Evolutionary conservation across 2,888 invertebrate species (phyloP).

Genomic region (Aphidius colemani): DNA sequence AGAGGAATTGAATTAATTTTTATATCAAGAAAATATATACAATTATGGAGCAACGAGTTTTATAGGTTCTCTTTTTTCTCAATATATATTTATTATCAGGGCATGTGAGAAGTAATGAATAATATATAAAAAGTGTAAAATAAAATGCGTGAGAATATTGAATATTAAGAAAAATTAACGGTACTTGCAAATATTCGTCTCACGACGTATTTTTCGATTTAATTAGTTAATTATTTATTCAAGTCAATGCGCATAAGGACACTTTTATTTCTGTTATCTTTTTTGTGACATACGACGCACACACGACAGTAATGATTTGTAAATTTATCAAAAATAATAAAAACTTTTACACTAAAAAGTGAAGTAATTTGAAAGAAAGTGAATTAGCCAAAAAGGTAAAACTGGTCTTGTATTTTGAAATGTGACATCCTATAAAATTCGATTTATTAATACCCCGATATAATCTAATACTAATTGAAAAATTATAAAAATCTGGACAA

Average conservation of each 20-base stretch:
- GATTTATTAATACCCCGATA: constrained; percentile 1
- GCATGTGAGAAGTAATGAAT: not conserved
- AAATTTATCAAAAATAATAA: not conserved
- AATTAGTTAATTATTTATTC: constrained; percentile 37
- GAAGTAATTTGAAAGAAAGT: no score
- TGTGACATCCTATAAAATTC: no score
- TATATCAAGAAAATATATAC: not conserved
- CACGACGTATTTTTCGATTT: constrained; percentile 19
- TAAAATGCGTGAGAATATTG: constrained; percentile 18
- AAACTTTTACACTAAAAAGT: no score
- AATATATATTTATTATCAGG: no score
- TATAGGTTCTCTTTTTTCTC: no score
- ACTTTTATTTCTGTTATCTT: not conserved
- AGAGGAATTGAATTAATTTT: not conserved
- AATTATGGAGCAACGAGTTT: not conserved
- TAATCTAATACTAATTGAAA: not conserved
- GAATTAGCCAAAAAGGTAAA: no score
- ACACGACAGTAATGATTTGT: not conserved
- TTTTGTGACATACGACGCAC: not conserved
- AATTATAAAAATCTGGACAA: not conserved
- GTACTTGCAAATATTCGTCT: constrained; percentile 10
- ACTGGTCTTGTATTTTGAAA: no score
- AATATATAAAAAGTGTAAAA: constrained; percentile 12
- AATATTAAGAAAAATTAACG: constrained; percentile 9
- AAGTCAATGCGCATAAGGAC: constrained; percentile 26